A percentile compares a stretch with the other conserved stretches of the same genome.
Evolutionary conservation across 2,888 invertebrate genomes (phyloP).

Genomic region (Eilema depressum): DNA sequence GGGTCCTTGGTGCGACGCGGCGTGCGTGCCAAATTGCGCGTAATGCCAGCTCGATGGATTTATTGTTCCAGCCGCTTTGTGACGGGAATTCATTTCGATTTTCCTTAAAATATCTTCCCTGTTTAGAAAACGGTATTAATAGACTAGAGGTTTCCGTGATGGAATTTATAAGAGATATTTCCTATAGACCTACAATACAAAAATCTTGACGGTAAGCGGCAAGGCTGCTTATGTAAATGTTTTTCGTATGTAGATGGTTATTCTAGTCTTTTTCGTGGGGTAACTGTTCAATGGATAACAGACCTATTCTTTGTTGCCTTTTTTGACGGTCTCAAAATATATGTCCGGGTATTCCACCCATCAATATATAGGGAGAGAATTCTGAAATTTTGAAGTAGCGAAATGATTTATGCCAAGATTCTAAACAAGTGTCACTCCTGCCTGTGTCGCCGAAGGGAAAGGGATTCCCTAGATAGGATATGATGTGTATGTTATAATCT

Average conservation of each 20-base stretch:
- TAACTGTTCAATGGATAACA: not conserved
- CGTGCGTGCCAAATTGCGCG: conserved; percentile 52
- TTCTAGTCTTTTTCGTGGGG: not conserved
- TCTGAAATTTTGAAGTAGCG: not conserved
- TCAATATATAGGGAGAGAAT: not conserved
- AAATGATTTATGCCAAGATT: too few species aligned
- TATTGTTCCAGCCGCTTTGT: conserved; percentile 61
- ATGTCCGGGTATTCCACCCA: not conserved
- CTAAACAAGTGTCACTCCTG: not conserved
- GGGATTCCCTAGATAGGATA: conserved; percentile 4
- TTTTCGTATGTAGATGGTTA: not conserved
- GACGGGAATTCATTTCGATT: conserved; percentile 52
- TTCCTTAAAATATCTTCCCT: conserved; percentile 45
- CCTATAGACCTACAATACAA: not conserved
- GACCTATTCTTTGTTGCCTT: not conserved
- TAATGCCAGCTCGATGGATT: conserved; percentile 63
- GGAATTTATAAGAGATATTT: conserved; percentile 6
- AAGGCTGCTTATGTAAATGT: not conserved
- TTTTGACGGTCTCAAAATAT: not conserved
- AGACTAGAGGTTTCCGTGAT: conserved; percentile 15
- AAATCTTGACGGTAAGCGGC: not conserved
- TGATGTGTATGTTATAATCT: not conserved
- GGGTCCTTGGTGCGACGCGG: conserved; percentile 61
- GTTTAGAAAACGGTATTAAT: conserved; percentile 37
- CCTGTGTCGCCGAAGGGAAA: not conserved